These are phyloP conservation scores for Lepisosteus oculatus DNA, from an alignment of 2,113 vertebrate genomes.

Conservation along the genomic window DNA sequence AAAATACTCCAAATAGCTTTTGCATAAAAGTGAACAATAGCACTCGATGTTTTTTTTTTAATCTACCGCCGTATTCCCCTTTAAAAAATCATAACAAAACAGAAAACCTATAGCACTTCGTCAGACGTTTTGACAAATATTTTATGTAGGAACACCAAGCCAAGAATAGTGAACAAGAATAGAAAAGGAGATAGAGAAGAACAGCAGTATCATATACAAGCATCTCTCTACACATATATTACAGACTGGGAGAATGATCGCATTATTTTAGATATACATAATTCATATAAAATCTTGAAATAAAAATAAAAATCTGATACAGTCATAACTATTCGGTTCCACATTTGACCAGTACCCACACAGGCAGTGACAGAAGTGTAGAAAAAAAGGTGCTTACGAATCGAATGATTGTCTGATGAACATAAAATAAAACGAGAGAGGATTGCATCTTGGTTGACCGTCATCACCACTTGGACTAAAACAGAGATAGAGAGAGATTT, in stretches of 20 bases:
- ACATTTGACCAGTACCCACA: slow-evolving; percentile 98
- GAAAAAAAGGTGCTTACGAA: slow-evolving; percentile 98
- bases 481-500: slow-evolving; percentile 35
- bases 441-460: slow-evolving; percentile 86
- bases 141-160: slow-evolving; percentile 84
- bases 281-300: slow-evolving; percentile 99
- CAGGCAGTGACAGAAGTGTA: slow-evolving; percentile 97
- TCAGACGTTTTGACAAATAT: slow-evolving; percentile 80
- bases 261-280: slow-evolving; percentile 99
- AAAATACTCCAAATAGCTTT: slow-evolving; percentile 79
- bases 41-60: slow-evolving; percentile 53
- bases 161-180: slow-evolving; percentile 76
- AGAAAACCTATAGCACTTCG: slow-evolving; percentile 65
- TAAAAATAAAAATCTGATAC: slow-evolving; percentile 99
- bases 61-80: slow-evolving; percentile 56
- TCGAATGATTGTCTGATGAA: slow-evolving; percentile 99
- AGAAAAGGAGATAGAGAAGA: slow-evolving; percentile 73
- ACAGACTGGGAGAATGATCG: slow-evolving; percentile 97
- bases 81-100: slow-evolving; percentile 55
- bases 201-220: slow-evolving; percentile 97
- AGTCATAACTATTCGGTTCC: slow-evolving; percentile 98
- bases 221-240: slow-evolving; percentile 99
- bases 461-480: slow-evolving; percentile 70
- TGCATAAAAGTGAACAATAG: slow-evolving; percentile 81
- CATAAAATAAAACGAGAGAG: slow-evolving; percentile 74